Evolutionary conservation across 1,140 invertebrate species (phyloP), one percentile per base, ranked within the genome.

Genomic region (Zaprionus kolodkinae): DNA sequence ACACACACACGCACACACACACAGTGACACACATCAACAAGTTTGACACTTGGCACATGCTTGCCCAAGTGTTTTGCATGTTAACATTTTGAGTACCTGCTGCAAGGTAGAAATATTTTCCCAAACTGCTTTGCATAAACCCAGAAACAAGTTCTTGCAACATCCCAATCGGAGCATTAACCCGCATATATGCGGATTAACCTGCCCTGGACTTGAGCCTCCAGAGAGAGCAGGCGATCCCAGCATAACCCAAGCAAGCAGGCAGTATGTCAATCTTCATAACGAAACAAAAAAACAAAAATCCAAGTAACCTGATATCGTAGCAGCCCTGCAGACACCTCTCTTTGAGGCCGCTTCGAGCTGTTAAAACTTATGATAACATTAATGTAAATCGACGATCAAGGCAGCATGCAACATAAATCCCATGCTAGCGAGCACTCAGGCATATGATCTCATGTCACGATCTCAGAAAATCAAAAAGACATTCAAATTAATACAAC

Each of bases 111-210:
- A 83, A 72, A 77, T 72, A 77, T 67, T 71, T 79, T 65, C 56
- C 50, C 38, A 55, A 43, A 71, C 70, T 66, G 79, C 63, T 80
- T 83, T 78, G 75, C 82, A 85, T 85, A 81, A 78, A 67, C 69
- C 11, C 17, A 63, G 36, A 57, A 64, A 69, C 69, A 75, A 78
- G 78, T 86, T 82, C 75, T 74, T 69, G 65, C 56, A 9, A 68
- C 64, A 73, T 21, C 64, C 52, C 72, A 63, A 59, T 69, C 68
- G 30, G 38, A 66, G 36, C 73, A 72, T 62, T 57, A 79, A 62
- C 64, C 75, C 67, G 50, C 64, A 50, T 52, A 30, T 30, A 30
- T 38, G 27, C 17, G 45, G 43, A 30, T 36, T 15, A 45, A 45
- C 40, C 40, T 15, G 40, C 40, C n/a, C 40, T 45, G 40, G 40